Base-by-base conservation (phyloP, 2,888 invertebrate species). In the Pseudoips prasinana region DNA sequence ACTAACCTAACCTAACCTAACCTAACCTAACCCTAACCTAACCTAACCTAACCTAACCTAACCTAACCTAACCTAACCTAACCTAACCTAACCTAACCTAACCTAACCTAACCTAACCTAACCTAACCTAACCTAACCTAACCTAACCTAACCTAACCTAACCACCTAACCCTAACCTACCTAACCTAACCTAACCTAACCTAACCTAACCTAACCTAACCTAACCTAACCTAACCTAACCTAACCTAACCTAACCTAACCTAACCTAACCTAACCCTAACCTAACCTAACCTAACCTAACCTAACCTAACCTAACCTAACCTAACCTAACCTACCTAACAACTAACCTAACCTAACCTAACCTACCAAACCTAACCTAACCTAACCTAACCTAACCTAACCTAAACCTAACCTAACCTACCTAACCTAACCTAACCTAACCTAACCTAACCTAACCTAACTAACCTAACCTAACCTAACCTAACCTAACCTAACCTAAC, bases 271-370 rank as follows among this genome's bases (percentile, higher is more conserved):
- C 40, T 45, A 40, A 40, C 40, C 45, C 39, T n/a, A n/a, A n/a
- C 45, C 36, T 43, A 46, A 46, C 46, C 46, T 44, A 43, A 50
- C 46, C 49, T 53, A 53, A 49, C 41, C 53, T 46, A 40, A 46
- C 46, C 46, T 46, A 43, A 46, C 46, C 52, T 45, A 46, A 52
- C 46, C 52, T 44, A 46, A 52, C 46, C 52, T 46, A 46, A 52
- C 45, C 51, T 45, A 46, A 52, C 45, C 51, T 45, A 45, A 52
- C 46, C 52, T 24, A 27, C 26, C 18, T 36, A 36, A 44, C n/a
- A n/a, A n/a, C n/a, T n/a, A n/a, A n/a, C n/a, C n/a, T n/a, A n/a
- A n/a, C n/a, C n/a, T n/a, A n/a, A n/a, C n/a, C n/a, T n/a, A n/a
- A n/a, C 51, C 45, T n/a, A n/a, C n/a, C n/a, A n/a, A n/a, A n/a